phyloP scores from a whole-genome alignment of 2,113 vertebrate species.

The Gallinago jamesoni region DNA sequence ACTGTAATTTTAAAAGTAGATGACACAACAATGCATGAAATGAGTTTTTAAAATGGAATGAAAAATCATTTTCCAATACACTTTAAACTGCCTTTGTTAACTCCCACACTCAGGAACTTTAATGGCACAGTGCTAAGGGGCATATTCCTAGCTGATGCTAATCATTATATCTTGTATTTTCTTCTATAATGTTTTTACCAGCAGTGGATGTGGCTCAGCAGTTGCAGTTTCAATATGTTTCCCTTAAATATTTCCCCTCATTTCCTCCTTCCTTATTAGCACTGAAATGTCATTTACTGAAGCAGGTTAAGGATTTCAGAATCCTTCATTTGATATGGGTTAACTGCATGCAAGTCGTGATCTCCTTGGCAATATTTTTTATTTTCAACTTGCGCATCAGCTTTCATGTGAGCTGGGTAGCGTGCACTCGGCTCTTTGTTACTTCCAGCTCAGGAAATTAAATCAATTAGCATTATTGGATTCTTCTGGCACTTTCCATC shows the following conservation, averaged over 20 bases:
- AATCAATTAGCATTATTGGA: constrained; percentile 57
- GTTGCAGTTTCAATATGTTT: neutral
- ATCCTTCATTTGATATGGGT: neutral
- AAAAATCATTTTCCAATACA: constrained; percentile 50
- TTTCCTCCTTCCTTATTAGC: constrained; percentile 11
- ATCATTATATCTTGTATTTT: neutral
- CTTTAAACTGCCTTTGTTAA: constrained; percentile 59
- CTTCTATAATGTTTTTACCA: neutral
- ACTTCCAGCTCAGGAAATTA: constrained; percentile 58
- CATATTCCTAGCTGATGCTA: constrained; percentile 6
- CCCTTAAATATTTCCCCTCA: neutral
- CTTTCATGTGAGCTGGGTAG: constrained; percentile 1
- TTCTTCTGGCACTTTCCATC: constrained; percentile 19
- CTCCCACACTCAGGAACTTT: constrained; percentile 23
- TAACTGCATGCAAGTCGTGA: neutral
- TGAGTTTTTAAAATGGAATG: constrained; percentile 62
- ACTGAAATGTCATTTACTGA: neutral
- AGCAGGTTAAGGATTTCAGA: constrained; percentile 17
- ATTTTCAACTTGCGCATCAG: constrained; percentile 17
- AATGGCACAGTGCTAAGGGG: constrained; percentile 2
- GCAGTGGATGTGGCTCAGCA: neutral
- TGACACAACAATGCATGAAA: constrained; percentile 62
- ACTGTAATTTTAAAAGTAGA: constrained; percentile 57
- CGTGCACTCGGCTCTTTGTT: neutral
- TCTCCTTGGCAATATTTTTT: constrained; percentile 35